Evolutionary conservation across 2,797 vertebrate species (phyloP).

Genomic region (Champsocephalus gunnari): DNA sequence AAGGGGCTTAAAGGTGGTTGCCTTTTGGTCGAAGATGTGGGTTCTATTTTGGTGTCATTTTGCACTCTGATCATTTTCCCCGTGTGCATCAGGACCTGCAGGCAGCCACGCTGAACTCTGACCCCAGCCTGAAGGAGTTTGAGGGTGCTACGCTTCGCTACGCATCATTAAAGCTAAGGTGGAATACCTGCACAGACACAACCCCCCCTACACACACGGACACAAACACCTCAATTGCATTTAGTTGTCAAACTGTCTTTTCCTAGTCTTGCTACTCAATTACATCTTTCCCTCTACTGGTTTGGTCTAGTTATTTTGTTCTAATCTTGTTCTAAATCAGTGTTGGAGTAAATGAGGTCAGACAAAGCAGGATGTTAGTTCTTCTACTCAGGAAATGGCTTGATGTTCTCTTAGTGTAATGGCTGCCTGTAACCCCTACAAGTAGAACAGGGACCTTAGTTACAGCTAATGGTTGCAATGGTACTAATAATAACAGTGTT

Average conservation of each 20-base stretch:
- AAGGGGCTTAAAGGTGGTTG: constrained; percentile 39
- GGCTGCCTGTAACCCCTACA: constrained; percentile 30
- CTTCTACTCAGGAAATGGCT: constrained; percentile 59
- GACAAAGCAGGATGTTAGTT: constrained; percentile 52
- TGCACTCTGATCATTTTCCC: constrained; percentile 51
- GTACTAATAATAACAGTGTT: constrained; percentile 1
- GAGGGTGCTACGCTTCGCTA: constrained; percentile 98
- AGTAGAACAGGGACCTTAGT: constrained; percentile 15
- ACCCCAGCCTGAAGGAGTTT: constrained; percentile 98
- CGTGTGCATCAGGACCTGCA: constrained; percentile 90
- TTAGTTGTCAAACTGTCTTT: neutral
- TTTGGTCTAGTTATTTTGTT: constrained; percentile 17
- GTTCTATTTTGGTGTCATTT: constrained; percentile 25
- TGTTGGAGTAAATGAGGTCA: constrained; percentile 43
- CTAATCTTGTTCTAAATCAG: constrained; percentile 47
- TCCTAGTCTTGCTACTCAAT: neutral
- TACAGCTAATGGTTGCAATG: constrained; percentile 16
- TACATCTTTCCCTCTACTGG: neutral
- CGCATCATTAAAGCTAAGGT: constrained; percentile 96
- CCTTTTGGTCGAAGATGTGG: neutral
- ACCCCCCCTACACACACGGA: neutral
- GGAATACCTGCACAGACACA: constrained; percentile 33
- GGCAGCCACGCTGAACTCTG: constrained; percentile 95
- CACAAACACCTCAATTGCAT: neutral
- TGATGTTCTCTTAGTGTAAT: constrained; percentile 50